phyloP scores from a whole-genome alignment of 1,140 invertebrate genomes.

The Hyles euphorbiae region DNA sequence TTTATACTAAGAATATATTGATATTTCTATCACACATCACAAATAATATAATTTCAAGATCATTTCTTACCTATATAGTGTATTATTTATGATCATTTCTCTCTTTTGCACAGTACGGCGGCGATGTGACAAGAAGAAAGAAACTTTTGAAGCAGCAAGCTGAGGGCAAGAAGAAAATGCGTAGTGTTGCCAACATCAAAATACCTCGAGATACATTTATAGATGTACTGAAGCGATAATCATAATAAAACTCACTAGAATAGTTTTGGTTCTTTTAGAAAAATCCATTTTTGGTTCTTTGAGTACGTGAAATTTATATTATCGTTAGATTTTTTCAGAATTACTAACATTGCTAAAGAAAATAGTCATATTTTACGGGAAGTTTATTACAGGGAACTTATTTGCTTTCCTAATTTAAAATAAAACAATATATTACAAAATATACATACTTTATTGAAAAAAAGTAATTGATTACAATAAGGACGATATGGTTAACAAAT shows the following conservation, averaged over 20 bases:
- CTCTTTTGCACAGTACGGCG: slow-evolving; percentile 89
- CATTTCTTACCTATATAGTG: too few species aligned
- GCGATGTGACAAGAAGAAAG: slow-evolving; percentile 91
- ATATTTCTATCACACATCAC: slow-evolving; percentile 4
- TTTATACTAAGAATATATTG: not conserved
- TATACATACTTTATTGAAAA: slow-evolving; percentile 31
- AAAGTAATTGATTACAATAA: slow-evolving; percentile 26
- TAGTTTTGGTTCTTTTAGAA: not conserved
- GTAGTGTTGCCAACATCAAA: slow-evolving; percentile 92
- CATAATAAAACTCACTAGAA: slow-evolving; percentile 7
- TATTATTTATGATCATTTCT: too few species aligned
- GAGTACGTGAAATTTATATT: not conserved
- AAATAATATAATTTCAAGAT: not conserved
- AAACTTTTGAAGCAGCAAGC: slow-evolving; percentile 93
- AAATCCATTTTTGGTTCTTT: not conserved
- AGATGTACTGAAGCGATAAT: slow-evolving; percentile 89
- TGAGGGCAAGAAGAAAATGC: slow-evolving; percentile 95
- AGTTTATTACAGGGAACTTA: not conserved
- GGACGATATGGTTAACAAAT: slow-evolving; percentile 21
- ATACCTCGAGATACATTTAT: slow-evolving; percentile 96
- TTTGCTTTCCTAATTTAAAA: slow-evolving; percentile 1
- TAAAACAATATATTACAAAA: slow-evolving; percentile 19
- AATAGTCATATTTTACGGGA: not conserved
- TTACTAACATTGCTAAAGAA: too few species aligned
- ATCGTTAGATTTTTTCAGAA: too few species aligned